A percentile compares a stretch with the other conserved stretches of the same genome.
phyloP scores from a whole-genome alignment of 2,888 invertebrate genomes.

The Epirrita christyi region DNA sequence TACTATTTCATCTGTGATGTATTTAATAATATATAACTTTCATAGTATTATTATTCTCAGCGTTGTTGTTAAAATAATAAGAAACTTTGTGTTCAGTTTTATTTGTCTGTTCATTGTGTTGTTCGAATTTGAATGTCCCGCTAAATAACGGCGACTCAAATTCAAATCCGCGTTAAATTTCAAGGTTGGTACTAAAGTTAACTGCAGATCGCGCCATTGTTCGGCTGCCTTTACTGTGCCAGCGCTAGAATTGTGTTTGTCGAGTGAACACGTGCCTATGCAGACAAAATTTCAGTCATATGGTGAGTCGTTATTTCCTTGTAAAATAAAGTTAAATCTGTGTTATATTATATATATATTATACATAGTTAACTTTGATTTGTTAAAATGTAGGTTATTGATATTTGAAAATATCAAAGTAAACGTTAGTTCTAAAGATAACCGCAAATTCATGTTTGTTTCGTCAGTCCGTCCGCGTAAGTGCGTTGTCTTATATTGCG shows the following conservation, averaged over 20 bases:
- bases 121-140: too few species aligned
- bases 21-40: constrained; percentile 1
- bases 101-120: too few species aligned
- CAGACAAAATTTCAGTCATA: constrained; percentile 34
- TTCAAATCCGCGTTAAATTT: background rate
- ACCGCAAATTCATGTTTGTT: constrained; percentile 36
- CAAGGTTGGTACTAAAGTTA: background rate
- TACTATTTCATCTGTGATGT: background rate
- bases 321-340: too few species aligned
- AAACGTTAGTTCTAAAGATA: too few species aligned
- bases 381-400: too few species aligned
- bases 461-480: constrained; percentile 40
- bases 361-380: too few species aligned
- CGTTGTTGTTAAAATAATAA: too few species aligned
- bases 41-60: too few species aligned
- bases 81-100: too few species aligned
- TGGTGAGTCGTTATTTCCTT: constrained; percentile 39
- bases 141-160: too few species aligned
- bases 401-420: too few species aligned
- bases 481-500: constrained; percentile 38
- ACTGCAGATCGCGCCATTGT: constrained; percentile 6
- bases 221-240: constrained; percentile 16
- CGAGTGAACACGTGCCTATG: constrained; percentile 25
- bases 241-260: constrained; percentile 30
- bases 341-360: background rate